phyloP scores from a whole-genome alignment of 2,888 invertebrate species.

The Dioctria rufipes region DNA sequence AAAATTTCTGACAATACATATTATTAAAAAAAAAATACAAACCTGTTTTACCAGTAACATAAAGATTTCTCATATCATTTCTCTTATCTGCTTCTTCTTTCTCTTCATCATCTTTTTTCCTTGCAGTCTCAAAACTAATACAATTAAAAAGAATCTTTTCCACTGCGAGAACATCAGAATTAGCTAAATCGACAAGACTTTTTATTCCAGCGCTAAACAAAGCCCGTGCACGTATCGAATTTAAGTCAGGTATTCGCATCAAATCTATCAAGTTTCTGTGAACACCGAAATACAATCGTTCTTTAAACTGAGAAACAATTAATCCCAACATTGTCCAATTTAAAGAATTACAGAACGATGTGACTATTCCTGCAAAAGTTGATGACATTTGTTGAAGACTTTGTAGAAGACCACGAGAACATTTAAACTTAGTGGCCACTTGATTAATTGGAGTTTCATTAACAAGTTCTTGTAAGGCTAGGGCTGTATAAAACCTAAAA shows the following conservation, averaged over 20 bases:
- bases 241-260: conserved; percentile 86
- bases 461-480: conserved; percentile 93
- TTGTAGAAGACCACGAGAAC: conserved; percentile 92
- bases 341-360: conserved; percentile 92
- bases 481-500: conserved; percentile 86
- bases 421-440: conserved; percentile 89
- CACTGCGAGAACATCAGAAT: conserved; percentile 78
- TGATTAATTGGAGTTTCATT: conserved; percentile 87
- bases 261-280: conserved; percentile 93
- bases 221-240: conserved; percentile 87
- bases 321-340: conserved; percentile 94
- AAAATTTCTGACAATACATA: no score
- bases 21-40: conserved; percentile 47
- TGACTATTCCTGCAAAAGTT: conserved; percentile 98
- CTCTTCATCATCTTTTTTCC: conserved; percentile 81
- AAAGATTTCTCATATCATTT: conserved; percentile 80
- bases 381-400: conserved; percentile 94
- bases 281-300: conserved; percentile 94
- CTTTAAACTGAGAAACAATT: conserved; percentile 93
- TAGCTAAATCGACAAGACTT: conserved; percentile 84
- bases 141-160: conserved; percentile 85
- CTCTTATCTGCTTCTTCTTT: conserved; percentile 77
- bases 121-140: conserved; percentile 88
- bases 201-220: conserved; percentile 87
- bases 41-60: conserved; percentile 85